Base-by-base conservation (phyloP, 2,113 vertebrate genomes). In the Chaetura pelagica region DNA sequence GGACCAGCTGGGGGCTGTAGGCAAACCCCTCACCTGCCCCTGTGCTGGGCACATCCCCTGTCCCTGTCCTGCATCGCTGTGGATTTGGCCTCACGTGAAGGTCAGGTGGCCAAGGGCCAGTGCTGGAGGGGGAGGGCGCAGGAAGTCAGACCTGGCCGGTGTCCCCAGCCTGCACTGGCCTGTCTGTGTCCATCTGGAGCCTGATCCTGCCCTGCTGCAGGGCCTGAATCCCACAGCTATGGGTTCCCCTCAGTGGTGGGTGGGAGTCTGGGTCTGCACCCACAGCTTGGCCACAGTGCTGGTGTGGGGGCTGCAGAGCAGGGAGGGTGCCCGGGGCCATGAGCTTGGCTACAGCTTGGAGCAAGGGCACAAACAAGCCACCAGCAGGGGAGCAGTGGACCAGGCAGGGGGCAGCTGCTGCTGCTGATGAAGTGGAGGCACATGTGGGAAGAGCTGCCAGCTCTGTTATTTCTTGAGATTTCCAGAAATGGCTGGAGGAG, bases 391-490 rank as follows among this genome's bases (percentile, higher is more conserved):
- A 34, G 76, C 52, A 44, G 80, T 11, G 4, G 44, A 32, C 40
- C 4, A 27, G 51, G 51, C 51, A 52, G 51, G 23, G 78, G n/a
- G 51, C 51, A 52, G 51, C 6, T 72, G n/a, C 59, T 29, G 35
- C 73, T 57, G 57, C 23, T 58, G 49, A 9, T 4, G 2, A 32
- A 24, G 34, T 3, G 35, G 61, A 72, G 35, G 71, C n/a, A 49
- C 71, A 5, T 22, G 85, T 54, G 82, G 82, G 69, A 85, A 64
- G 35, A 73, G 35, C 40, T 76, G 57, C 15, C 2, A 7, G 67
- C 40, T 64, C 78, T 61, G 87, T 52, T 85, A 72, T 94, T 93
- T 91, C 91, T 79, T n/a, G 90, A 90, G 74, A 48, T 96, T 94
- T 94, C 90, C 90, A 93, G 87, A 68, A 64, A 61, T 75, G 54